Conservation (phyloP, 2,888 invertebrate genomes). For the Dyspetes luteomarginatus region DNA sequence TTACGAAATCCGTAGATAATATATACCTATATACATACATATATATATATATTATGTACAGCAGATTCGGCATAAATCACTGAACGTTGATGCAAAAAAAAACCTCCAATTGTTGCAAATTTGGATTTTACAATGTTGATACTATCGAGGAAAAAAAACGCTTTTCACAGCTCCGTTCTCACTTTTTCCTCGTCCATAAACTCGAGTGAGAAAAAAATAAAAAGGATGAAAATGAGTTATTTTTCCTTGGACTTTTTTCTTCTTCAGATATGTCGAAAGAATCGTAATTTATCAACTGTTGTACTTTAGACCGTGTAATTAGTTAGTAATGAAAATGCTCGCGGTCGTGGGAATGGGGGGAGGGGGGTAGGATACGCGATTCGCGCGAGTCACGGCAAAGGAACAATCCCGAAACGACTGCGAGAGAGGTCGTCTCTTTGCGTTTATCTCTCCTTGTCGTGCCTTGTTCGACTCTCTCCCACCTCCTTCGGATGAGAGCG, state of each 20-base stretch:
- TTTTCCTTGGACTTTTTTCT: neutral
- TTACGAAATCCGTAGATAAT: neutral
- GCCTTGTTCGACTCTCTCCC: constrained; percentile 48
- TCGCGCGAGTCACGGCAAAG: constrained; percentile 47
- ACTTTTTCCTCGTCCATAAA: neutral
- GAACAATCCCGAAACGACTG: constrained; percentile 62
- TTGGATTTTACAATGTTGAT: too few relatives aligned
- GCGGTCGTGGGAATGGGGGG: too few relatives aligned
- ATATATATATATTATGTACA: neutral
- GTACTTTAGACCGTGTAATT: too few relatives aligned
- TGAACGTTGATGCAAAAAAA: too few relatives aligned
- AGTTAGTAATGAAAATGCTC: too few relatives aligned
- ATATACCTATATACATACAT: neutral
- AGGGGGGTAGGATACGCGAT: neutral
- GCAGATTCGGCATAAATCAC: neutral
- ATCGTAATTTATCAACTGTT: too few relatives aligned
- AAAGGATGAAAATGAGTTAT: too few relatives aligned
- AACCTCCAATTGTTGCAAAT: too few relatives aligned
- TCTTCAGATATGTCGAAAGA: too few relatives aligned
- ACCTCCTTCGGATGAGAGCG: constrained; percentile 4
- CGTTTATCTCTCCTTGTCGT: constrained; percentile 31
- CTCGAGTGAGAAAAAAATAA: too few relatives aligned
- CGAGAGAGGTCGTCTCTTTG: constrained; percentile 21
- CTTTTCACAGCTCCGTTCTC: neutral
- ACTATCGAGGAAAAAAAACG: too few relatives aligned